Percentiles rank a stretch among this genome's conserved stretches.
These are phyloP conservation scores for Mastomys coucha DNA, from an alignment of 2,113 vertebrate genomes.

Conservation along the genomic window DNA sequence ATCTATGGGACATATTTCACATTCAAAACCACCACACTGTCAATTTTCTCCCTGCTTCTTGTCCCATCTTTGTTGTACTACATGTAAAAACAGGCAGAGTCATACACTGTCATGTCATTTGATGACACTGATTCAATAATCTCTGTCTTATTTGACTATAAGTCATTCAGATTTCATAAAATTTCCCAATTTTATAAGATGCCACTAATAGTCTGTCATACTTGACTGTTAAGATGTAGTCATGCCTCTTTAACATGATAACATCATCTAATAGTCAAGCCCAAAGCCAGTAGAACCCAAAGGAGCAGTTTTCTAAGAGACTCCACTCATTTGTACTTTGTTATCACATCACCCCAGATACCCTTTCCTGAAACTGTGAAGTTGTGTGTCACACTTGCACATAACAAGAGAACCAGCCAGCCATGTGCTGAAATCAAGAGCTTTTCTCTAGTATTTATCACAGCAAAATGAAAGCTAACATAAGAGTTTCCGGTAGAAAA, in stretches of 20 bases:
- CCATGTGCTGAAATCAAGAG: not conserved
- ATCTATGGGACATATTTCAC: not conserved
- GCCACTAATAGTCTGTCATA: not conserved
- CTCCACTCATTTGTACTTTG: too few species aligned
- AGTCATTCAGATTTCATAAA: conserved; percentile 42
- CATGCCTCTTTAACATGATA: conserved; percentile 36
- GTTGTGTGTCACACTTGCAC: not conserved
- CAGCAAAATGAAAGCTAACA: not conserved
- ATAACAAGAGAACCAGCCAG: not conserved
- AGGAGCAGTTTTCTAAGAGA: not conserved
- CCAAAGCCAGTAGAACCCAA: not conserved
- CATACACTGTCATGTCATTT: not conserved
- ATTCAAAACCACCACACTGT: not conserved
- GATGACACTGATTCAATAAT: conserved; percentile 25
- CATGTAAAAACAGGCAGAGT: not conserved
- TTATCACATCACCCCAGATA: not conserved
- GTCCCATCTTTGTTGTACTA: not conserved
- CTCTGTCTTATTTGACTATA: not conserved
- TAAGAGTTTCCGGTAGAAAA: conserved; percentile 9
- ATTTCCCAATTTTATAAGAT: conserved; percentile 43
- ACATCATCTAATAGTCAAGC: not conserved
- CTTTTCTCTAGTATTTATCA: not conserved
- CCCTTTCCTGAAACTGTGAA: not conserved
- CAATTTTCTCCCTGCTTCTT: not conserved
- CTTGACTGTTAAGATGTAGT: conserved; percentile 7